Conservation (phyloP, 2,888 invertebrate species). For the Metallyticus violacea region DNA sequence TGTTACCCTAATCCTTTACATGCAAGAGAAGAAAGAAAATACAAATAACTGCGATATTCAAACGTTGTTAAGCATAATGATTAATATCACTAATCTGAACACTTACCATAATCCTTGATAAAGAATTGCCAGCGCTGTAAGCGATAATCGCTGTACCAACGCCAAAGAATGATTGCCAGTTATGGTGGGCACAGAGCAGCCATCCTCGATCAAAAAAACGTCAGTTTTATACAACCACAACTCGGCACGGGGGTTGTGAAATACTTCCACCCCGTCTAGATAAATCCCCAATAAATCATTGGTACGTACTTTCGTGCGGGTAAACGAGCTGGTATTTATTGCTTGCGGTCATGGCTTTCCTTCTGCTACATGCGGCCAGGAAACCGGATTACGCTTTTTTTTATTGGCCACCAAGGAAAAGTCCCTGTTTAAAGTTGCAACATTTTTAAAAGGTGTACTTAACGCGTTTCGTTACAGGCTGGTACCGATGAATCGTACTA, state of each 20-base stretch:
- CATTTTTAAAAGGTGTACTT: background rate
- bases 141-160: background rate
- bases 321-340: background rate
- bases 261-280: background rate
- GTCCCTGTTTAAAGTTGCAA: no score
- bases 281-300: background rate
- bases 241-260: background rate
- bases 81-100: background rate
- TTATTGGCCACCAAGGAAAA: background rate
- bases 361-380: background rate
- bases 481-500: background rate
- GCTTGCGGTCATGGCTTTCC: background rate
- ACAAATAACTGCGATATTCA: background rate
- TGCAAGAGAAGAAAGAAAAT: background rate
- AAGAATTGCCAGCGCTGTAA: background rate
- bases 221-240: background rate
- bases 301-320: background rate
- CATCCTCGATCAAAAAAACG: background rate
- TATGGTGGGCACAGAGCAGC: background rate
- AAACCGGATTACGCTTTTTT: background rate
- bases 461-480: background rate
- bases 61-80: background rate
- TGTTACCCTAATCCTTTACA: background rate
- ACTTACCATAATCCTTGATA: background rate
- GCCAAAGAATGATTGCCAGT: background rate